Conservation (phyloP, 2,113 vertebrate species). For the Chamaetylas fuelleborni region DNA sequence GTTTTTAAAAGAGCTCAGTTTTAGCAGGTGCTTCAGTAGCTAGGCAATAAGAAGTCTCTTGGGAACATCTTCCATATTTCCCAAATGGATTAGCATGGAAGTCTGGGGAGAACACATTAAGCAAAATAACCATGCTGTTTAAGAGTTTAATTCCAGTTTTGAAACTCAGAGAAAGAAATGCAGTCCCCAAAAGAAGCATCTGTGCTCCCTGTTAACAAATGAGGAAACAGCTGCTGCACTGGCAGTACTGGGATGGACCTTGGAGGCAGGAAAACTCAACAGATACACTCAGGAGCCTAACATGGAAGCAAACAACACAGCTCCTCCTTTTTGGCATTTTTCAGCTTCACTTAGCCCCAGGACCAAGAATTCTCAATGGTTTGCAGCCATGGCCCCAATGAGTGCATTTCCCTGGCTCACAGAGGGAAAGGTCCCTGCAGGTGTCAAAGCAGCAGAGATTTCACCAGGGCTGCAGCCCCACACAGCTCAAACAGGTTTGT, state of each 20-base stretch:
- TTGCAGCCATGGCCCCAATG: background rate
- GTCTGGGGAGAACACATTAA: slow-evolving; percentile 20
- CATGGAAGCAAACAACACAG: background rate
- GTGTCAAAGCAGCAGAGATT: background rate
- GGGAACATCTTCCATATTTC: slow-evolving; percentile 53
- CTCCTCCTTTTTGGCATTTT: background rate
- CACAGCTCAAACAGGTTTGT: background rate
- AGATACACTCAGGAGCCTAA: background rate
- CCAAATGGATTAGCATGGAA: slow-evolving; percentile 30
- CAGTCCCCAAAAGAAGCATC: background rate
- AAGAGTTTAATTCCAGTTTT: background rate
- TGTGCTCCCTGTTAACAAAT: background rate
- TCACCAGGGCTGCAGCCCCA: background rate
- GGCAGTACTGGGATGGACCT: background rate
- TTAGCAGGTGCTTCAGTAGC: slow-evolving; percentile 68
- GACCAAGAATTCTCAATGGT: background rate
- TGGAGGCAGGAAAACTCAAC: background rate
- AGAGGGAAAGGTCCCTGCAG: background rate
- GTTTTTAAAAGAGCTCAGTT: slow-evolving; percentile 52
- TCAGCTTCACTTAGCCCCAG: background rate
- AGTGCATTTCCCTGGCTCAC: background rate
- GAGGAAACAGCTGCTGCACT: background rate
- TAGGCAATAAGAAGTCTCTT: slow-evolving; percentile 59
- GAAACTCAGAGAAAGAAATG: background rate
- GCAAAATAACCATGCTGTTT: background rate